A percentile compares a stretch with the other conserved stretches of the same genome.
Evolutionary conservation across 2,113 vertebrate genomes (phyloP).

Genomic region (Plotosus lineatus): DNA sequence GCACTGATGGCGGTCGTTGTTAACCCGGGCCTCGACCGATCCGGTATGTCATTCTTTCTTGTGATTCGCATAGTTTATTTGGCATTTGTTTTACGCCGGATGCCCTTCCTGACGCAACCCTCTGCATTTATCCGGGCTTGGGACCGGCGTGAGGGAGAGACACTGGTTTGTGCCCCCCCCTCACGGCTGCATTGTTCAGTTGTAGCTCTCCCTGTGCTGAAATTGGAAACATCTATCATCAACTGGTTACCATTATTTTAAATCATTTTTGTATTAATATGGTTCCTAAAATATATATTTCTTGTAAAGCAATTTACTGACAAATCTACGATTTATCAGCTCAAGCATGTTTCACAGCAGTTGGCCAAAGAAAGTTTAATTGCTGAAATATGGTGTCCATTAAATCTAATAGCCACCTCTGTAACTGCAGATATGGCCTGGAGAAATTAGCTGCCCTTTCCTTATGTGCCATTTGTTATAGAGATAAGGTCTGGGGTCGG

Average conservation of each 20-base stretch:
- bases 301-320: background rate
- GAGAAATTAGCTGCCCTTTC: slow-evolving; percentile 60
- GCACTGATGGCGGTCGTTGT: no score
- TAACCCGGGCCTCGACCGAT: no score
- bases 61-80: no score
- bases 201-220: no score
- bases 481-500: slow-evolving; percentile 47
- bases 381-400: slow-evolving; percentile 70
- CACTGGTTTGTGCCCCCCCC: no score
- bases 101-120: no score
- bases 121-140: no score
- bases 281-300: background rate
- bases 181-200: no score
- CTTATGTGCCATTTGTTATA: slow-evolving; percentile 54
- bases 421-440: slow-evolving; percentile 53
- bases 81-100: no score
- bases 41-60: no score
- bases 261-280: background rate
- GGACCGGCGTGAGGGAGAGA: no score
- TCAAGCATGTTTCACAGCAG: slow-evolving; percentile 50
- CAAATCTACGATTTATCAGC: slow-evolving; percentile 33
- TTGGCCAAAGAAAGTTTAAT: slow-evolving; percentile 52
- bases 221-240: no score
- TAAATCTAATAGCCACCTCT: slow-evolving; percentile 61
- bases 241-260: background rate